Conservation (phyloP, 1,140 invertebrate species). For the Dufourea novaeangliae region DNA sequence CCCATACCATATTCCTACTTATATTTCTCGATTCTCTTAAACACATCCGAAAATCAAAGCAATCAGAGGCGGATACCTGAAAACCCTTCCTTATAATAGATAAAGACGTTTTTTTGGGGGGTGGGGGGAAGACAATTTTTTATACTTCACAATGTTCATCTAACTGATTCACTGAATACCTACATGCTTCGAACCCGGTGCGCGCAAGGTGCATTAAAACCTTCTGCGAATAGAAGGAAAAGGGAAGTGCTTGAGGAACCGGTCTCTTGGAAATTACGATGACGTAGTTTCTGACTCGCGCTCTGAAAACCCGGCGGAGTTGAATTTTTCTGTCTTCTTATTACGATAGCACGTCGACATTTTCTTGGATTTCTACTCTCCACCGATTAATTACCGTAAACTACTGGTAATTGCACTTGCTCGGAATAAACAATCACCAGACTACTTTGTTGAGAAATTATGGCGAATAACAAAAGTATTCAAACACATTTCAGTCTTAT, state of each 20-base stretch:
- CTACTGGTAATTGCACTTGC: no score
- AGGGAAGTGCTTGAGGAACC: conserved; percentile 21
- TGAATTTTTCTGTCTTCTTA: background rate
- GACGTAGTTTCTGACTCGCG: conserved; percentile 27
- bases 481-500: no score
- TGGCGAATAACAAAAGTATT: no score
- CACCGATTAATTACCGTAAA: background rate
- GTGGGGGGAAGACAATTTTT: background rate
- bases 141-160: no score
- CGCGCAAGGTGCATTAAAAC: background rate
- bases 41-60: no score
- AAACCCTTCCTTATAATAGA: no score
- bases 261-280: conserved; percentile 47
- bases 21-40: no score
- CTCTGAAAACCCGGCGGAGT: conserved; percentile 8
- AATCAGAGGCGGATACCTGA: no score
- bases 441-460: no score
- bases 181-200: background rate
- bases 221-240: conserved; percentile 37
- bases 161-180: background rate
- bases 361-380: background rate
- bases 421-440: background rate
- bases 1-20: no score
- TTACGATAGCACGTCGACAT: background rate
- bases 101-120: background rate